These are phyloP conservation scores for Idris sp. DNA, from an alignment of 1,140 invertebrate genomes.

Conservation along the genomic window DNA sequence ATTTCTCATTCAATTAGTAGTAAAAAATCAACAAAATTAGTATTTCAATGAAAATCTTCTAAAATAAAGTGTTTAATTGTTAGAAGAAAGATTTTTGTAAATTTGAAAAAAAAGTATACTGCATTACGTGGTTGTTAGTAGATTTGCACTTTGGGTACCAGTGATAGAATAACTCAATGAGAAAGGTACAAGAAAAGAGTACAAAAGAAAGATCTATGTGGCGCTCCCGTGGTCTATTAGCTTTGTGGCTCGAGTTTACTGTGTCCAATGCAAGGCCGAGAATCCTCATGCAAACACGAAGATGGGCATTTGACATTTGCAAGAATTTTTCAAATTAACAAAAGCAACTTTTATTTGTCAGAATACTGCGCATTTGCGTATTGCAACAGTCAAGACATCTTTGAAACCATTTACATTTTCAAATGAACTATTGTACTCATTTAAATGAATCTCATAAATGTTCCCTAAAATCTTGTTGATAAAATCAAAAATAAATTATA, in stretches of 20 bases:
- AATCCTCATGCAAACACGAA: constrained; percentile 11
- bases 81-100: too few relatives aligned
- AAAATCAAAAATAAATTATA: too few relatives aligned
- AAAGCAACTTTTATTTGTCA: constrained; percentile 24
- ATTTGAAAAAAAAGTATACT: constrained; percentile 38
- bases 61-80: too few relatives aligned
- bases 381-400: too few relatives aligned
- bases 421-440: too few relatives aligned
- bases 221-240: constrained; percentile 36
- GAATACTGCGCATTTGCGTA: too few relatives aligned
- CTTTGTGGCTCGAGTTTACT: constrained; percentile 21
- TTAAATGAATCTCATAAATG: too few relatives aligned
- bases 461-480: too few relatives aligned
- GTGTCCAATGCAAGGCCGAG: constrained; percentile 27
- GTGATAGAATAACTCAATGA: constrained; percentile 53
- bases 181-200: constrained; percentile 18
- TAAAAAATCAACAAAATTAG: too few relatives aligned
- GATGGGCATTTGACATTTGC: constrained; percentile 46
- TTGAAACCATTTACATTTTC: too few relatives aligned
- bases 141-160: constrained; percentile 39
- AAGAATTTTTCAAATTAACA: constrained; percentile 19
- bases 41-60: too few relatives aligned
- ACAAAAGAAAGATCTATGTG: constrained; percentile 41
- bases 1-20: too few relatives aligned
- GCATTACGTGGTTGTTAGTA: constrained; percentile 14